A percentile compares a stretch with the other conserved stretches of the same genome.
Conservation (phyloP, 2,888 invertebrate genomes). For the Andrena hattorfiana region DNA sequence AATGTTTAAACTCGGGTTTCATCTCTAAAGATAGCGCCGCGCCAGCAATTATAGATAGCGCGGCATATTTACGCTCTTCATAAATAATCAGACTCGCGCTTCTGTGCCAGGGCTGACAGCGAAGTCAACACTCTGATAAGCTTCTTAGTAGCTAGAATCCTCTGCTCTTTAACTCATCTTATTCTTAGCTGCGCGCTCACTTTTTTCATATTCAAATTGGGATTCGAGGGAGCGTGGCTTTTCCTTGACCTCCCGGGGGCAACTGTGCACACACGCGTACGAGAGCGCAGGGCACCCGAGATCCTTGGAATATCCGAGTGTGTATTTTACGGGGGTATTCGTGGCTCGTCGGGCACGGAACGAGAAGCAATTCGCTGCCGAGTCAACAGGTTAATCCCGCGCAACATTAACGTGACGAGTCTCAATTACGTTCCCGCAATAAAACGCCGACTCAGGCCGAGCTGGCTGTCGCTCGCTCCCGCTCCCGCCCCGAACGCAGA, state of each 20-base stretch:
- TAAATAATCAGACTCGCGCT: constrained; percentile 22
- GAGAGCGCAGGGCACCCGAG: no score
- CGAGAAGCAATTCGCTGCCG: constrained; percentile 18
- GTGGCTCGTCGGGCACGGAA: constrained; percentile 14
- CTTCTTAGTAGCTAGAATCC: background rate
- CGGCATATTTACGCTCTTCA: constrained; percentile 1
- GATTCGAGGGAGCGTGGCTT: background rate
- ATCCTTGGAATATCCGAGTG: background rate
- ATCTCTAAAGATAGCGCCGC: constrained; percentile 40
- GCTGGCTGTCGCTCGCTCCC: constrained; percentile 14
- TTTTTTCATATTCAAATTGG: no score
- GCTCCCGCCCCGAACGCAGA: background rate
- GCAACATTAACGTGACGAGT: constrained; percentile 44
- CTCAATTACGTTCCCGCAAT: constrained; percentile 43
- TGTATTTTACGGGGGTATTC: background rate
- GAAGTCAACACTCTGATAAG: constrained; percentile 26
- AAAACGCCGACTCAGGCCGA: constrained; percentile 30
- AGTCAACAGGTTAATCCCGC: constrained; percentile 51
- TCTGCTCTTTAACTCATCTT: background rate
- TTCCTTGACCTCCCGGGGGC: background rate
- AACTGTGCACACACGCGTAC: no score
- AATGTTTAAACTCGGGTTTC: constrained; percentile 36
- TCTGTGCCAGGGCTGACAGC: background rate
- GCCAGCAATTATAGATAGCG: constrained; percentile 28
- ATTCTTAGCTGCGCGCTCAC: no score